Evolutionary conservation across 2,113 vertebrate genomes (phyloP).

Genomic region (Megaceryle torquata): DNA sequence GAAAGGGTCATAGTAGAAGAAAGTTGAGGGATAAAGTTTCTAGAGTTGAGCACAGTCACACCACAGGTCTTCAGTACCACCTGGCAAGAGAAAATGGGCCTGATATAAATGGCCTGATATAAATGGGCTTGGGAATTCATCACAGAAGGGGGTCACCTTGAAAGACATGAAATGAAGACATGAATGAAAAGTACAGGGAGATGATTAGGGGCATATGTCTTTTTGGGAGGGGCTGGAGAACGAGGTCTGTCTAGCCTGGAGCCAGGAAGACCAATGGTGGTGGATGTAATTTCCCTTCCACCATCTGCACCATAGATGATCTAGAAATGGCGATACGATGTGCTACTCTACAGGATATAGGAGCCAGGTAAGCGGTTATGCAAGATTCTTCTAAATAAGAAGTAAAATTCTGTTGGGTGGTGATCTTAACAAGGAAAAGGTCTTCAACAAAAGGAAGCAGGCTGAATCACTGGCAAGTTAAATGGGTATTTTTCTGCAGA

Average conservation of each 20-base stretch:
- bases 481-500: background rate
- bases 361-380: background rate
- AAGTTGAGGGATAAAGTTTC: background rate
- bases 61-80: background rate
- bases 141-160: background rate
- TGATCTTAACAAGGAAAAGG: background rate
- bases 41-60: background rate
- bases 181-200: background rate
- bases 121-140: background rate
- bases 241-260: background rate
- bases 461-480: background rate
- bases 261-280: background rate
- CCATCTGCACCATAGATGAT: accelerated
- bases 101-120: no score
- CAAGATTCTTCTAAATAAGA: background rate
- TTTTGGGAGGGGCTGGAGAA: background rate
- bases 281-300: background rate
- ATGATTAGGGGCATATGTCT: background rate
- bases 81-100: background rate
- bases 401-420: background rate
- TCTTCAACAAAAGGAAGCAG: background rate
- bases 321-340: background rate
- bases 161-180: background rate
- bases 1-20: background rate
- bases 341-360: accelerated